These are phyloP conservation scores for Anodontia alba DNA, from an alignment of 2,888 invertebrate species.

Conservation along the genomic window DNA sequence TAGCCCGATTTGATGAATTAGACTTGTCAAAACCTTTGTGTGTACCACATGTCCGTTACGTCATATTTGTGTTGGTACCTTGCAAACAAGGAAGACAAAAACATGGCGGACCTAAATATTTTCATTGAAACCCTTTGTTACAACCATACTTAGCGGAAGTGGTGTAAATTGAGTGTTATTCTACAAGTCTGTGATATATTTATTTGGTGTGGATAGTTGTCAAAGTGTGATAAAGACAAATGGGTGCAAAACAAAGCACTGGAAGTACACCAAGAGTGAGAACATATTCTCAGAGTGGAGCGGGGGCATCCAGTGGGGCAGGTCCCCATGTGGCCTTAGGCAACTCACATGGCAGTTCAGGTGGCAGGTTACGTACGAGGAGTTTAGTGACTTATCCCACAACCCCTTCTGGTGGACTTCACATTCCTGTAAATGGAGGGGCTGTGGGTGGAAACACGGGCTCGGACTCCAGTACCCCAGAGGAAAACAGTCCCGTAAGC, in stretches of 20 bases:
- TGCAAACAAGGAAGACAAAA: constrained; percentile 79
- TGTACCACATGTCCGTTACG: constrained; percentile 73
- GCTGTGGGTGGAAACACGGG: constrained; percentile 80
- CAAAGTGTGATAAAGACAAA: constrained; percentile 43
- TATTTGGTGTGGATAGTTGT: constrained; percentile 23
- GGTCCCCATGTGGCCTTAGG: constrained; percentile 71
- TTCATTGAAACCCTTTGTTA: constrained; percentile 52
- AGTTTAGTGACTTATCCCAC: constrained; percentile 80
- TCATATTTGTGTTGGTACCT: constrained; percentile 80
- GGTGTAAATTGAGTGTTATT: neutral
- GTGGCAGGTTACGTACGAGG: constrained; percentile 76
- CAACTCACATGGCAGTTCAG: constrained; percentile 64
- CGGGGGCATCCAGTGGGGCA: constrained; percentile 69
- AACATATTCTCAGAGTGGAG: constrained; percentile 78
- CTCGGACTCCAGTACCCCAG: constrained; percentile 83
- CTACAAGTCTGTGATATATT: constrained; percentile 17
- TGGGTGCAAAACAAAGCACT: constrained; percentile 82
- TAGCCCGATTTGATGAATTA: neutral
- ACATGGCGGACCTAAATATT: constrained; percentile 77
- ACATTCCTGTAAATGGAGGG: constrained; percentile 78
- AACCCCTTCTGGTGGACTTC: constrained; percentile 72
- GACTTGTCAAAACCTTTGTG: constrained; percentile 30
- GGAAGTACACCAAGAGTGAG: constrained; percentile 70
- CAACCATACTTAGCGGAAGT: neutral
- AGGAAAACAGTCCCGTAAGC: constrained; percentile 74